phyloP scores from a whole-genome alignment of 2,888 invertebrate genomes.

The Spicauda simplicius region DNA sequence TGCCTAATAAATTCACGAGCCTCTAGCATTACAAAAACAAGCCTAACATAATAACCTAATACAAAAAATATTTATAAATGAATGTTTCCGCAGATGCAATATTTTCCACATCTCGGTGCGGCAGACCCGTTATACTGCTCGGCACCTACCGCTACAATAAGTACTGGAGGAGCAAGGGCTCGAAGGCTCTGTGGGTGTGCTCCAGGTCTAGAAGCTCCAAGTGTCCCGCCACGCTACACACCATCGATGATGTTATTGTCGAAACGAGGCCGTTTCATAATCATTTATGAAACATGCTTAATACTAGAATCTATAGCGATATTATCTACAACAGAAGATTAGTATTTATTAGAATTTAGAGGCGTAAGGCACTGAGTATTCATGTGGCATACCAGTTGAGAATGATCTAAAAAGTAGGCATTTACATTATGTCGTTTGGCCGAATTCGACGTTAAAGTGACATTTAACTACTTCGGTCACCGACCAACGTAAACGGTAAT shows the following conservation, averaged over 20 bases:
- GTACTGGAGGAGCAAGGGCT: conserved; percentile 46
- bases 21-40: too few relatives aligned
- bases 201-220: conserved; percentile 39
- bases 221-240: conserved; percentile 43
- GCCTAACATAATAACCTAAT: background rate
- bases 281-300: conserved; percentile 1
- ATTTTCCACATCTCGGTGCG: conserved; percentile 44
- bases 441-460: too few relatives aligned
- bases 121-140: conserved; percentile 46
- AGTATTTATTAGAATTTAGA: background rate
- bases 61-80: background rate
- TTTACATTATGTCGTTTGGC: too few relatives aligned
- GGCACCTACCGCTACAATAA: conserved; percentile 54
- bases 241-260: conserved; percentile 40
- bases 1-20: too few relatives aligned
- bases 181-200: conserved; percentile 41
- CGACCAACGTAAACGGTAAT: too few relatives aligned
- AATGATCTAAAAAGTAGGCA: too few relatives aligned
- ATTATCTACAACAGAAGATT: background rate
- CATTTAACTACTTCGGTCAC: too few relatives aligned
- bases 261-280: conserved; percentile 44
- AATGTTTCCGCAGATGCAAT: background rate
- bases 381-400: too few relatives aligned
- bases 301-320: background rate
- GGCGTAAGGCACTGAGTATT: background rate